Percentiles rank a stretch among this genome's conserved stretches.
phyloP scores from a whole-genome alignment of 2,797 vertebrate genomes.

The Karalla daura region DNA sequence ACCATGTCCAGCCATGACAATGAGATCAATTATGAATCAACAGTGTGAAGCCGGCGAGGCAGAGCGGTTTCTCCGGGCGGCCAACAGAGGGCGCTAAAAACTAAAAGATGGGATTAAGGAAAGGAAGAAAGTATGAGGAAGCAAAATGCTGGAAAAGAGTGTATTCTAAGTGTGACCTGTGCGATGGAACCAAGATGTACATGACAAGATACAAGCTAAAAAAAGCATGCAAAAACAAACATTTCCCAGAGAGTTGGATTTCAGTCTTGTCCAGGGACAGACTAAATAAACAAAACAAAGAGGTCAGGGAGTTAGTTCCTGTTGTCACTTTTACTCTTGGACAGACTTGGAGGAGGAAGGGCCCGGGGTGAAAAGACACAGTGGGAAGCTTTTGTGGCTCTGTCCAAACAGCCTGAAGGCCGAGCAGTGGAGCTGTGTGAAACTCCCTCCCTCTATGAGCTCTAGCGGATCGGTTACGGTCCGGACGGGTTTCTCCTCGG shows the following conservation, averaged over 20 bases:
- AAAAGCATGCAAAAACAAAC: not conserved
- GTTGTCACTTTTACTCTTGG: conserved; percentile 9
- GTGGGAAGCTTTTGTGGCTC: conserved; percentile 20
- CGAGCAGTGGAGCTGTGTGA: conserved; percentile 1
- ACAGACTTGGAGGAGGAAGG: conserved; percentile 8
- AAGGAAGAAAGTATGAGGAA: no score
- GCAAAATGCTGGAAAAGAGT: not conserved
- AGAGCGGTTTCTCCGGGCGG: not conserved
- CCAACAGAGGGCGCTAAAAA: conserved; percentile 80
- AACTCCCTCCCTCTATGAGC: conserved; percentile 3
- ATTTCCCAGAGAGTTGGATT: not conserved
- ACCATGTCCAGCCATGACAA: conserved; percentile 10
- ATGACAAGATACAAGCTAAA: conserved; percentile 11
- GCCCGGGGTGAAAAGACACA: conserved; percentile 3
- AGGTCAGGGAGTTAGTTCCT: conserved; percentile 20
- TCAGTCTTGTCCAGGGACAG: not conserved
- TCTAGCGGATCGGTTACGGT: conserved; percentile 12
- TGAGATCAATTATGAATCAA: conserved; percentile 18
- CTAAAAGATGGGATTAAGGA: conserved; percentile 45
- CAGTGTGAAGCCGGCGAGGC: not conserved
- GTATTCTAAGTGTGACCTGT: not conserved
- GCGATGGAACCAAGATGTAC: not conserved
- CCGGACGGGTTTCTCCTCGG: no score
- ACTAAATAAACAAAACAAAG: not conserved
- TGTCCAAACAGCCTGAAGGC: conserved; percentile 7